Percentiles rank a stretch among this genome's conserved stretches.
Evolutionary conservation across 35 echinoderm and acorn worm species (phyloP).

Genomic region (Strongylocentrotus purpuratus): DNA sequence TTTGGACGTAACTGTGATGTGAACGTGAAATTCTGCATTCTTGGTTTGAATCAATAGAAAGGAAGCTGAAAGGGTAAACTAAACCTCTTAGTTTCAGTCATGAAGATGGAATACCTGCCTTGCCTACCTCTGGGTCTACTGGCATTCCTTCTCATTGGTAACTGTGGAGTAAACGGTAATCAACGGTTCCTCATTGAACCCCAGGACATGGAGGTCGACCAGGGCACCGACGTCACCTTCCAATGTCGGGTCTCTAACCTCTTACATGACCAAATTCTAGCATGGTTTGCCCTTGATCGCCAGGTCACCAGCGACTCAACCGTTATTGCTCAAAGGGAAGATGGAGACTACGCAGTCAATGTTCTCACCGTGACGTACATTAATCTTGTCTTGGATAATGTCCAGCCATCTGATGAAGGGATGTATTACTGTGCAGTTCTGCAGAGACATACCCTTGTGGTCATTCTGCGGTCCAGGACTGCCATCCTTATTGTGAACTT

Average conservation of each 20-base stretch:
- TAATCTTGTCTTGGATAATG: conserved; percentile 26
- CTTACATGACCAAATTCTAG: not conserved
- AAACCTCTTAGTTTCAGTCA: not conserved
- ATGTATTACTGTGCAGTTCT: conserved; percentile 2
- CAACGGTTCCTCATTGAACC: conserved; percentile 29
- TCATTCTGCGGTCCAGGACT: not conserved
- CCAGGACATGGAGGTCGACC: conserved; percentile 34
- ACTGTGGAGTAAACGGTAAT: not conserved
- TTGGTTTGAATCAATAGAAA: too few species aligned
- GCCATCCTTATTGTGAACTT: conserved; percentile 38
- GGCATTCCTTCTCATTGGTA: not conserved
- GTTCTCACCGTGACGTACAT: not conserved
- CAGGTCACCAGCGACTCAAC: not conserved
- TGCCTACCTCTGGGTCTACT: not conserved
- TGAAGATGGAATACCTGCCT: not conserved
- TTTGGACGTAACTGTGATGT: too few species aligned
- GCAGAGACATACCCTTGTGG: not conserved
- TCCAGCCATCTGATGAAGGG: conserved; percentile 34
- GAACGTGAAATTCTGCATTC: too few species aligned
- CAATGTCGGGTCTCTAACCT: conserved; percentile 18
- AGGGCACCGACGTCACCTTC: conserved; percentile 38
- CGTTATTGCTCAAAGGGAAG: not conserved
- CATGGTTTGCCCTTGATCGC: conserved; percentile 13
- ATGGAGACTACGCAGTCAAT: not conserved
- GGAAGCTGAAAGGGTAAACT: too few species aligned